phyloP scores from a whole-genome alignment of 2,888 invertebrate species.

The Plebejus anna region DNA sequence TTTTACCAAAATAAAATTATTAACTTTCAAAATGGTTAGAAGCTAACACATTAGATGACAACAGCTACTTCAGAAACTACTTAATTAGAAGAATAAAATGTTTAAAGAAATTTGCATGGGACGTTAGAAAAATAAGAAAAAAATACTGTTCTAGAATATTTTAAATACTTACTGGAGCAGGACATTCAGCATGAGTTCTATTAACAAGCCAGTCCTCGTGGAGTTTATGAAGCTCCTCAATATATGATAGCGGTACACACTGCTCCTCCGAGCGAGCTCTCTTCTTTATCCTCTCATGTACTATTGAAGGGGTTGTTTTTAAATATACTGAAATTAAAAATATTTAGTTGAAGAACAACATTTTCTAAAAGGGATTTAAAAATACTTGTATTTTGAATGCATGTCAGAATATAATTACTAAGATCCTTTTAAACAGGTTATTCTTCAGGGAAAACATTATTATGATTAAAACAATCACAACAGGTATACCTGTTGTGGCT shows the following conservation, averaged over 20 bases:
- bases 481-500: too few relatives aligned
- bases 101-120: too few relatives aligned
- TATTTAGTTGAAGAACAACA: neutral
- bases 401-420: too few relatives aligned
- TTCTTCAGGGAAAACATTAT: too few relatives aligned
- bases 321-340: conserved; percentile 77
- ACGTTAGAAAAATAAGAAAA: too few relatives aligned
- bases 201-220: conserved; percentile 86
- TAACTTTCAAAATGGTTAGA: neutral
- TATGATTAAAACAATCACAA: too few relatives aligned
- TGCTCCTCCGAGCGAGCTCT: conserved; percentile 91
- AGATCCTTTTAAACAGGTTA: too few relatives aligned
- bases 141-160: neutral
- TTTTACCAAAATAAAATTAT: neutral
- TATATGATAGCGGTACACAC: conserved; percentile 88
- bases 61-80: neutral
- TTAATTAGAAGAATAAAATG: neutral
- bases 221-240: conserved; percentile 87
- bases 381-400: too few relatives aligned
- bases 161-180: conserved; percentile 80
- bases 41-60: too few relatives aligned
- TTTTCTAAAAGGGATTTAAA: too few relatives aligned
- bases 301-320: conserved; percentile 82
- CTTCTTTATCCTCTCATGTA: conserved; percentile 85
- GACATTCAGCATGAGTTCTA: conserved; percentile 77